These are phyloP conservation scores for Epizoanthus scotinus DNA, from an alignment of 92 coral and sea anemone genomes.

Conservation along the genomic window DNA sequence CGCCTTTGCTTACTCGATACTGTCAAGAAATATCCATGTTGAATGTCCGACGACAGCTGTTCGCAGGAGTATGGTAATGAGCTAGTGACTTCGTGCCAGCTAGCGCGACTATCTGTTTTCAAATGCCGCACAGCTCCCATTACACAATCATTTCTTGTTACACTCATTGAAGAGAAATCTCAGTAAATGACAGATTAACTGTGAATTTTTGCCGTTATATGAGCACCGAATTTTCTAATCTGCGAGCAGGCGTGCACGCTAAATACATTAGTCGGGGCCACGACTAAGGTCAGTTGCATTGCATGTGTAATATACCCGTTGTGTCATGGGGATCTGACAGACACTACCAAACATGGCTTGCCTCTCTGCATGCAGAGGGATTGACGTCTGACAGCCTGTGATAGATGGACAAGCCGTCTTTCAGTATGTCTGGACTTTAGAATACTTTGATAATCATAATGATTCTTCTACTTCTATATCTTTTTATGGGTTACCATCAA, in stretches of 20 bases:
- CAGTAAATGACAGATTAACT: background rate
- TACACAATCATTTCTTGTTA: background rate
- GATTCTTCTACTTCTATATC: too few species aligned
- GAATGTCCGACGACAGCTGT: conserved; percentile 23
- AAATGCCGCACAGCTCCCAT: conserved; percentile 7
- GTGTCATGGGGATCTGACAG: conserved; percentile 28
- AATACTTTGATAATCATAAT: too few species aligned
- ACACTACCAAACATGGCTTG: conserved; percentile 29
- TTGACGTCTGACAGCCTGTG: background rate
- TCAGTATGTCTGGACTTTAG: too few species aligned
- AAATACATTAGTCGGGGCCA: background rate
- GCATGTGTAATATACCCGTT: background rate
- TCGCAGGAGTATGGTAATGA: conserved; percentile 20
- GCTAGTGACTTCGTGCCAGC: conserved; percentile 5
- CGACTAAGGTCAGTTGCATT: conserved; percentile 32
- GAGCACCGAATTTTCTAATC: background rate
- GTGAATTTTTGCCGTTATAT: background rate
- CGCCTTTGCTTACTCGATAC: background rate
- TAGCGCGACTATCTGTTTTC: conserved; percentile 34
- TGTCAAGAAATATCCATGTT: background rate
- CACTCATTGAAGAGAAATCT: background rate
- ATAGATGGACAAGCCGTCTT: too few species aligned
- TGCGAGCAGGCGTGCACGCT: conserved; percentile 18
- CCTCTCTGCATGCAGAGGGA: background rate
- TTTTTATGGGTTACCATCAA: too few species aligned